Conservation (phyloP, 2,113 vertebrate genomes). For the Strigops habroptila region DNA sequence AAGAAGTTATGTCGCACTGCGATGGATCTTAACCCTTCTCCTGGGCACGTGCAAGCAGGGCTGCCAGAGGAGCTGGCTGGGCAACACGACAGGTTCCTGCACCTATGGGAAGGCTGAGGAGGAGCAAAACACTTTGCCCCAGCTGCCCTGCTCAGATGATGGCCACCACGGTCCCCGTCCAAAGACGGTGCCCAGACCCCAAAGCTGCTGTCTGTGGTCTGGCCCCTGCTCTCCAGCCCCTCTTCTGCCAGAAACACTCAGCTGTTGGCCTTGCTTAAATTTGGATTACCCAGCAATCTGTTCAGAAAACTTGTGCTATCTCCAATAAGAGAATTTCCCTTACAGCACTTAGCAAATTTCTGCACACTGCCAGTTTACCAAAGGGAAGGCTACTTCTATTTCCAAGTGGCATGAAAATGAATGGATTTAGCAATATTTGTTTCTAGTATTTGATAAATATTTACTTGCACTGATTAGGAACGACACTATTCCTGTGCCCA, state of each 20-base stretch:
- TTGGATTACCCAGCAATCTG: background rate
- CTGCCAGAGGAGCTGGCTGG: background rate
- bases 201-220: background rate
- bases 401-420: background rate
- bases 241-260: background rate
- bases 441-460: background rate
- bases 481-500: background rate
- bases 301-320: background rate
- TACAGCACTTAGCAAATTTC: background rate
- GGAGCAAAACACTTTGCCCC: background rate
- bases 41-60: background rate
- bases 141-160: background rate
- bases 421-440: background rate
- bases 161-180: background rate
- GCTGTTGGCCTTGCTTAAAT: background rate
- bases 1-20: background rate
- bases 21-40: background rate
- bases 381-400: background rate
- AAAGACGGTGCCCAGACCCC: background rate
- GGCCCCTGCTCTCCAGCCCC: background rate
- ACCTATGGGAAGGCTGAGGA: background rate
- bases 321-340: background rate
- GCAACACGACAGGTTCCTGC: background rate
- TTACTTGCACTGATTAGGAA: background rate
- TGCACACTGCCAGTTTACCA: background rate